Percentiles rank a stretch among this genome's conserved stretches.
phyloP scores from a whole-genome alignment of 1,140 invertebrate species.

The Steinernema feltiae region DNA sequence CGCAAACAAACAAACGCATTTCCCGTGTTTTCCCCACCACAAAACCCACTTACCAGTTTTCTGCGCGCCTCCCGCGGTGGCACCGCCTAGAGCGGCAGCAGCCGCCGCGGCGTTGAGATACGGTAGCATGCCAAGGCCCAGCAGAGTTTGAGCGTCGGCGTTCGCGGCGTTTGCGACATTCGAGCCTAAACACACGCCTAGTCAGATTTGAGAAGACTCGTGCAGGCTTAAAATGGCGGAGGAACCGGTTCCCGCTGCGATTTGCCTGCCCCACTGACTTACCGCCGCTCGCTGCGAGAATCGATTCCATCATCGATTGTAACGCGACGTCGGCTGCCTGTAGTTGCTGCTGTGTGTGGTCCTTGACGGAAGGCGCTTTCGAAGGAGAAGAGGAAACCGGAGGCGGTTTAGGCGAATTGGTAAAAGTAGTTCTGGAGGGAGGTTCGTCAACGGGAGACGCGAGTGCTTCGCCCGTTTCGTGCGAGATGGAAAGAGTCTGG shows the following conservation, averaged over 20 bases:
- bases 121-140: not conserved
- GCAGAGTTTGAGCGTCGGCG: not conserved
- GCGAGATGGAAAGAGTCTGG: not conserved
- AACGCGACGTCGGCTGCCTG: not conserved
- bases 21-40: not conserved
- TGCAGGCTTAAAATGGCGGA: not conserved
- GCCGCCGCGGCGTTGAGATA: not conserved
- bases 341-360: not conserved
- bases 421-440: no score
- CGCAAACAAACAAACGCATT: not conserved
- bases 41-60: not conserved
- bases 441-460: not conserved
- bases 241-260: not conserved
- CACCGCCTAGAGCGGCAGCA: not conserved
- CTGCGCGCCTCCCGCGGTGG: not conserved
- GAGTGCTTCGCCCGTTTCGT: not conserved
- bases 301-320: slow-evolving; percentile 8
- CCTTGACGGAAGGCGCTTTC: not conserved
- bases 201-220: not conserved
- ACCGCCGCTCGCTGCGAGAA: not conserved
- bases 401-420: not conserved
- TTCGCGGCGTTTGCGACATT: not conserved
- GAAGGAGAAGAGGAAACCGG: not conserved
- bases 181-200: not conserved
- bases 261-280: not conserved